Base-by-base conservation (phyloP, 2,888 invertebrate species). In the Hirtodrosophila histrioides region DNA sequence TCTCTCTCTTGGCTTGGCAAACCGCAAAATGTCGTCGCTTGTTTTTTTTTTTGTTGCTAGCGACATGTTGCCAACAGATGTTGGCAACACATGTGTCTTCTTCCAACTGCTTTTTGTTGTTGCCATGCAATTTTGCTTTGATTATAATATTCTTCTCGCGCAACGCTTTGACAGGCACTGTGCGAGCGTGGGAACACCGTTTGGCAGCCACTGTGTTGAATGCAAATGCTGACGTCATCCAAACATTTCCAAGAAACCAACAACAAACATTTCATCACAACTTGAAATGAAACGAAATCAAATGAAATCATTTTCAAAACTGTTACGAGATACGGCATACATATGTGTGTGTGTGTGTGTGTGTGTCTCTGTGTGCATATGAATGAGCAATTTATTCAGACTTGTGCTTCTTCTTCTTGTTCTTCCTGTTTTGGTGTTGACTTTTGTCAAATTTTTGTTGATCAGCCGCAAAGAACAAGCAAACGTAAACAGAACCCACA, bases 61-160 rank as follows among this genome's bases (percentile, higher is more conserved):
- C 56, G 36, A 68, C 74, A 77, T 75, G 78, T 68, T 75, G 74
- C 60, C 23, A 73, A 64, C 78, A 74, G 55, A 67, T 76, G 77
- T 43, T 60, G 50, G 24, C 45, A 24, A 17, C 56, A 33, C 12
- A 41, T 7, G 27, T 10, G 27, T 11, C 7, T 8, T 37, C 9
- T 2, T 10, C 3, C n/a, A n/a, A n/a, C n/a, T n/a, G n/a, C 23
- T 11, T 31, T 17, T 43, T 36, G 9, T 17, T 51, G 4, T 10
- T 33, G 31, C 8, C 7, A n/a, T 29, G 55, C 29, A 48, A 61
- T n/a, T 62, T 67, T 46, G 12, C 31, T 57, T 50, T 51, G 46
- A 39, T 54, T 17, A 17, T 17, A n/a, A n/a, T 17, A 17, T 17
- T 17, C 17, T 46, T 50, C 29, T 39, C 31, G 3, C 8, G 6